Percentiles rank a stretch among this genome's conserved stretches.
phyloP scores from a whole-genome alignment of 2,888 invertebrate species.

The Cataglyphis altisquamis region DNA sequence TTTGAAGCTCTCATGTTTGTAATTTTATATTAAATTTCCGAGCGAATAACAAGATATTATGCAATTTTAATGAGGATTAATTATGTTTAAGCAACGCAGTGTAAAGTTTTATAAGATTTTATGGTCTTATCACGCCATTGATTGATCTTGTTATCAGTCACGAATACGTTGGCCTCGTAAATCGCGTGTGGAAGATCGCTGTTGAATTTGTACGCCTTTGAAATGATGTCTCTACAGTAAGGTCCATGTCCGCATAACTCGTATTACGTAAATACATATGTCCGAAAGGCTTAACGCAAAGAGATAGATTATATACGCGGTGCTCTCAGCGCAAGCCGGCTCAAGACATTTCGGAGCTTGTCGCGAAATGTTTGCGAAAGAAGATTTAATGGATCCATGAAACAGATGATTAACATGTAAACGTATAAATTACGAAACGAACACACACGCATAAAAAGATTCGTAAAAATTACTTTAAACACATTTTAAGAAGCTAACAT shows the following conservation, averaged over 20 bases:
- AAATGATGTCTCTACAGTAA: conserved; percentile 22
- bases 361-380: conserved; percentile 5
- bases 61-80: conserved; percentile 27
- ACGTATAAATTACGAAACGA: background rate
- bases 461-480: background rate
- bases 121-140: background rate
- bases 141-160: conserved; percentile 42
- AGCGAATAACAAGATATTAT: background rate
- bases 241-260: conserved; percentile 36
- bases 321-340: background rate
- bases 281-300: conserved; percentile 2
- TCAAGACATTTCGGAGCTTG: background rate
- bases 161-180: conserved; percentile 34
- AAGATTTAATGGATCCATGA: conserved; percentile 26
- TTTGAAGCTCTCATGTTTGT: background rate
- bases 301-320: conserved; percentile 21
- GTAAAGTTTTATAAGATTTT: conserved; percentile 9
- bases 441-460: background rate
- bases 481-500: background rate
- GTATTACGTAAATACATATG: conserved; percentile 53
- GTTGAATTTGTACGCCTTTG: conserved; percentile 14
- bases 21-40: background rate
- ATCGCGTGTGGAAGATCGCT: background rate
- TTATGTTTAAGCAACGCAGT: conserved; percentile 9
- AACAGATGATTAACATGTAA: conserved; percentile 8